Conservation (phyloP, 2,113 vertebrate genomes). For the Dasyprocta punctata region DNA sequence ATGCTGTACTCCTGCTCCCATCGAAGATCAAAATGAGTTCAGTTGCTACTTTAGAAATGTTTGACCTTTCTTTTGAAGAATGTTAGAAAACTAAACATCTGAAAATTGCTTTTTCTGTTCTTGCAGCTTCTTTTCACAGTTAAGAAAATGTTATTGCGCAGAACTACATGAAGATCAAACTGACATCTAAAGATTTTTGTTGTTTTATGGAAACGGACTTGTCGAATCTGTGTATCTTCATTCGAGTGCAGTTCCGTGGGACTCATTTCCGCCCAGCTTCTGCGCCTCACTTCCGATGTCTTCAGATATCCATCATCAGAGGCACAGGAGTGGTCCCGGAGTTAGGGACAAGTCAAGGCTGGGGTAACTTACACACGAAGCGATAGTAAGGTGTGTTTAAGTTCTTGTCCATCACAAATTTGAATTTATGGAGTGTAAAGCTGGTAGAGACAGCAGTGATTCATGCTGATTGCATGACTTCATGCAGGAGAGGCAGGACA, state of each 20-base stretch:
- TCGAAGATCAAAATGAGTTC: constrained; percentile 45
- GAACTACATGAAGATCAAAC: neutral
- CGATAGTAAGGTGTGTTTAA: neutral
- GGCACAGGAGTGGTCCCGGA: neutral
- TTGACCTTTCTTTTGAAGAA: constrained; percentile 51
- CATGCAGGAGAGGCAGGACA: neutral
- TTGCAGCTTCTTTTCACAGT: constrained; percentile 27
- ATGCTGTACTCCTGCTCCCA: neutral
- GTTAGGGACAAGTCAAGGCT: neutral
- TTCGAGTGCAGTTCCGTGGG: neutral
- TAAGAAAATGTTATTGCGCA: neutral
- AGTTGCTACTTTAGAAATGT: constrained; percentile 21
- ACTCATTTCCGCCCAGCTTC: neutral
- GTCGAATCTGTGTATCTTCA: neutral
- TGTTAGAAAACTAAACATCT: constrained; percentile 27
- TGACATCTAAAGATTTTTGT: neutral
- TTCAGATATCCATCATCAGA: neutral
- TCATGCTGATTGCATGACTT: neutral
- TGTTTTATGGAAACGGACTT: neutral
- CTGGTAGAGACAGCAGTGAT: neutral
- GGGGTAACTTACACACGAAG: neutral
- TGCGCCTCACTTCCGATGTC: neutral
- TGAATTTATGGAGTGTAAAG: neutral
- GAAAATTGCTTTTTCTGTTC: neutral
- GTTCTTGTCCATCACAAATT: neutral